Conservation (phyloP, 2,797 vertebrate genomes). For the Galago senegalensis region DNA sequence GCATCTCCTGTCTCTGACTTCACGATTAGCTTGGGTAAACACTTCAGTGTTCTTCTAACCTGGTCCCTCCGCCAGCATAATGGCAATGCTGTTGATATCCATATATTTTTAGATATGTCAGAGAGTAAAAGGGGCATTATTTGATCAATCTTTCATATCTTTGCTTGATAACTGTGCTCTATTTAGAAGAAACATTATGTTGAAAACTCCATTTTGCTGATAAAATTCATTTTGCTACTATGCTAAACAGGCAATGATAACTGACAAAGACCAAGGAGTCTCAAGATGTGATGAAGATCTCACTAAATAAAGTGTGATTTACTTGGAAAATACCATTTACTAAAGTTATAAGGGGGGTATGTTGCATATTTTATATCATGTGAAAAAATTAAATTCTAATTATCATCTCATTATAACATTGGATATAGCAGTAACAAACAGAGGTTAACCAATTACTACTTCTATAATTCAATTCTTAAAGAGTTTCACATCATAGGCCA, state of each 20-base stretch:
- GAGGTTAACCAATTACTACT: background rate
- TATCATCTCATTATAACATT: slow-evolving; percentile 26
- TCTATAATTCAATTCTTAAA: slow-evolving; percentile 54
- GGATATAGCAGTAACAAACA: background rate
- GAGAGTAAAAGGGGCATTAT: background rate
- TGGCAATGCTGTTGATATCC: background rate
- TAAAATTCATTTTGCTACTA: slow-evolving; percentile 6
- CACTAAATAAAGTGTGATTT: background rate
- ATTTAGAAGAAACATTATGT: slow-evolving; percentile 33
- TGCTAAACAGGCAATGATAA: background rate
- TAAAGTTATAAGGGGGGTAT: background rate
- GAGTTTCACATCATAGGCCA: background rate
- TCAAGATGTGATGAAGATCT: background rate
- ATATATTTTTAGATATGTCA: background rate
- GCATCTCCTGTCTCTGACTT: background rate
- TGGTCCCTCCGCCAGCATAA: background rate
- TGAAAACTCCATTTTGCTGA: slow-evolving; percentile 38
- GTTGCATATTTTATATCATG: background rate
- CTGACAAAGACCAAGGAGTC: background rate
- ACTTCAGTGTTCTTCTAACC: background rate
- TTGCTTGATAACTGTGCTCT: background rate
- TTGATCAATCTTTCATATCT: background rate
- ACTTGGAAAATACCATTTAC: background rate
- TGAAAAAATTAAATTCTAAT: slow-evolving; percentile 49
- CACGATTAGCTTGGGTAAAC: background rate